Evolutionary conservation across 2,888 invertebrate genomes (phyloP).

Genomic region (Plemyria rubiginata): DNA sequence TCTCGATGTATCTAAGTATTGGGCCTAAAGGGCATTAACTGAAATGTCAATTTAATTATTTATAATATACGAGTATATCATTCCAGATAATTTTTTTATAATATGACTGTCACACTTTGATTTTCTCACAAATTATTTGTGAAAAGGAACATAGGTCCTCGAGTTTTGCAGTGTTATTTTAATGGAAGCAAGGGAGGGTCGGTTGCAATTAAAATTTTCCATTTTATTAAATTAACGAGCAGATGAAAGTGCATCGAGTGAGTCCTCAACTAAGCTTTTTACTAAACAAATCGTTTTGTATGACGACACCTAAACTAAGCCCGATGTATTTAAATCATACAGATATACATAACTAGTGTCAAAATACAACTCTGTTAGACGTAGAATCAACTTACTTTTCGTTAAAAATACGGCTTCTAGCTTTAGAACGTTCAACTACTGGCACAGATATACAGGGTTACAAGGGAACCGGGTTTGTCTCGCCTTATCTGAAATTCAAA

Average conservation of each 20-base stretch:
- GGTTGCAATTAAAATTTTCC: conserved; percentile 67
- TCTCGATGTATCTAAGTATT: too few relatives aligned
- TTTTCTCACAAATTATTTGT: conserved; percentile 51
- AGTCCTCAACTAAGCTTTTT: conserved; percentile 49
- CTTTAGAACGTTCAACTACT: conserved; percentile 44
- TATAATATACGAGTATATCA: conserved; percentile 36
- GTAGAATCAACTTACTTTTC: neutral
- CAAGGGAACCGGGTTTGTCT: conserved; percentile 68
- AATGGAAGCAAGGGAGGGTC: conserved; percentile 55
- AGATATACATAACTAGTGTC: neutral
- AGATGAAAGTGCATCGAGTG: conserved; percentile 49
- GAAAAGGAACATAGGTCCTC: conserved; percentile 53
- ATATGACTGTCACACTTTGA: conserved; percentile 40
- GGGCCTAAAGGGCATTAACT: too few relatives aligned
- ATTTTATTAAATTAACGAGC: conserved; percentile 69
- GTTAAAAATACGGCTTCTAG: conserved; percentile 8
- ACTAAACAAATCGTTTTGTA: conserved; percentile 19
- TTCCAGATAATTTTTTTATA: conserved; percentile 41
- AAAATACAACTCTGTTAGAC: neutral
- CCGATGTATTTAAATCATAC: neutral
- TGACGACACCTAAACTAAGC: conserved; percentile 3
- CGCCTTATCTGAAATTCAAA: conserved; percentile 80
- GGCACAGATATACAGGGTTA: conserved; percentile 62
- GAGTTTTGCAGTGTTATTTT: conserved; percentile 58
- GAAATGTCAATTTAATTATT: too few relatives aligned